Evolutionary conservation across 2,797 vertebrate genomes (phyloP).

Genomic region (Adrianichthys oophorus): DNA sequence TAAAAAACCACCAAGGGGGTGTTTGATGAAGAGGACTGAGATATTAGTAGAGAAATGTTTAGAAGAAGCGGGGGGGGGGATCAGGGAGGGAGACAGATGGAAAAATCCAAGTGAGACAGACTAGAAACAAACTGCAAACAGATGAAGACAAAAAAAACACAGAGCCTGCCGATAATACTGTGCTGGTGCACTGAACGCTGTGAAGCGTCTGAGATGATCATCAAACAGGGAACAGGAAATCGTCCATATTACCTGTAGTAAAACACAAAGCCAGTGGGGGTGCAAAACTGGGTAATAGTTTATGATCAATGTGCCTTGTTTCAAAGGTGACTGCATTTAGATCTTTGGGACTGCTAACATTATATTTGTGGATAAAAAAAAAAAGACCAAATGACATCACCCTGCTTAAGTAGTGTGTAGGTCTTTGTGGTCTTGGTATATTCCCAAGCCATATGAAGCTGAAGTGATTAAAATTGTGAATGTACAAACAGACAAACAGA

Average conservation of each 20-base stretch:
- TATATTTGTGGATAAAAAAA: conserved; percentile 37
- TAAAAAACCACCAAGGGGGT: conserved; percentile 16
- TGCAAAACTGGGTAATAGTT: conserved; percentile 35
- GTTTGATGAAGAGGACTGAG: conserved; percentile 14
- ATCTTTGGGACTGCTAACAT: conserved; percentile 22
- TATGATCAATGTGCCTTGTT: conserved; percentile 45
- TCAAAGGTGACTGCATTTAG: conserved; percentile 47
- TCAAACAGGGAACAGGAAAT: conserved; percentile 30
- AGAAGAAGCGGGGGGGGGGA: conserved; percentile 9
- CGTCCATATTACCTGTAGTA: conserved; percentile 23
- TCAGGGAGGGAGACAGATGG: conserved; percentile 20
- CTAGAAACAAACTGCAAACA: conserved; percentile 37
- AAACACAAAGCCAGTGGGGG: conserved; percentile 42
- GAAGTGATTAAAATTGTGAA: no score
- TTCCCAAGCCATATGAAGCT: no score
- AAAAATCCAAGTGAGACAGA: conserved; percentile 41
- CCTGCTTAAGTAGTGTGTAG: conserved; percentile 20
- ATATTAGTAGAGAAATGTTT: conserved; percentile 26
- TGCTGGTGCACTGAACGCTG: conserved; percentile 7
- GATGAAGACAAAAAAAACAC: conserved; percentile 28
- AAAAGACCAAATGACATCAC: conserved; percentile 40
- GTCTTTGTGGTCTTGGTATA: no score
- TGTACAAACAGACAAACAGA: no score
- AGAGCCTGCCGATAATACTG: conserved; percentile 9
- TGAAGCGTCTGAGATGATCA: not conserved